Evolutionary conservation across 2,113 vertebrate species (phyloP), one percentile per base, ranked within the genome.

Genomic region (Oceanites oceanicus): DNA sequence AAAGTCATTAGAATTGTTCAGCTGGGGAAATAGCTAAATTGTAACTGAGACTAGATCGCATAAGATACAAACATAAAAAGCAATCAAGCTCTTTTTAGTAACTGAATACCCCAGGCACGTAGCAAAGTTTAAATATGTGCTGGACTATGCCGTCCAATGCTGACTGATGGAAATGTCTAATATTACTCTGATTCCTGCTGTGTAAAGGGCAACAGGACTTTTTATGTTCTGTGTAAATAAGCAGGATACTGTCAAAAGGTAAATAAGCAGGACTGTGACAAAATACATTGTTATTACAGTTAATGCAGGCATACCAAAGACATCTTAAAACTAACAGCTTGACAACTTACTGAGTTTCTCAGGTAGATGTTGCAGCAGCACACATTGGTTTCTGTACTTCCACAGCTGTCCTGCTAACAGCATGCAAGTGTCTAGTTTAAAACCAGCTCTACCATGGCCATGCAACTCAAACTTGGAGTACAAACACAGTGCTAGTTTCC

Each of bases 1-100:
- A 78, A 92, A 95, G 73, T 90, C 89, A 95, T 94, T 89, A 91
- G 21, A 34, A 29, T 65, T 61, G 66, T 44, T 87, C 77, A 87
- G 34, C 77, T 65, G 49, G 66, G 75, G 61, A 92, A 95, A 82
- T 36, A 68, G 49, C 70, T 50, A 59, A 81, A 62, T 77, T 3
- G 2, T 84, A 44, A 36, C 73, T n/a, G 79, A 89, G 65, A n/a
- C 32, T 59, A 25, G 29, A 36, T 29, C 59, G n/a, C 56, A 32
- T 52, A 71, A 78, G 47, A 86, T 76, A 71, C 47, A 72, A 86
- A 55, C 5, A 16, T 21, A 58, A 80, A 82, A 83, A 92, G 56
- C 76, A 87, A 29, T 91, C 50, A 73, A 66, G 32, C 25, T 88
- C 30, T 56, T 73, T 73, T 85, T 36, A 40, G 94, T 75, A 91